Evolutionary conservation across 1,140 invertebrate species (phyloP).

Genomic region (Mya arenaria): DNA sequence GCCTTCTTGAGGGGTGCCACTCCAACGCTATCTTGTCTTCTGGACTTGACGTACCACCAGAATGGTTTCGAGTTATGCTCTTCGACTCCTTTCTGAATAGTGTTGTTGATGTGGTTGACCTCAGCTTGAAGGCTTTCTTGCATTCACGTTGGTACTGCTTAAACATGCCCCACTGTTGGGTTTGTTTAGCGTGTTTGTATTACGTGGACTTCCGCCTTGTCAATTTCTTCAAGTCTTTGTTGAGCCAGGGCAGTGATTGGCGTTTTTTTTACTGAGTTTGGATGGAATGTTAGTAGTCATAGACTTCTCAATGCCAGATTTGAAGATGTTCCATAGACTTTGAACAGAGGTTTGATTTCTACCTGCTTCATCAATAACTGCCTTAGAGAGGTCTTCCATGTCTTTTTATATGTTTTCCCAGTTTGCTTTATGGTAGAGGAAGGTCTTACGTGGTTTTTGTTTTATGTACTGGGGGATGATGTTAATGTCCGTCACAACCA

Average conservation of each 20-base stretch:
- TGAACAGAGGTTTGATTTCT: neutral
- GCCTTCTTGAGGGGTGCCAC: constrained; percentile 41
- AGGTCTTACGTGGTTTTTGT: constrained; percentile 30
- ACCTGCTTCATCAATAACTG: neutral
- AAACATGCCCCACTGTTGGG: constrained; percentile 19
- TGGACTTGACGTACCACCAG: constrained; percentile 24
- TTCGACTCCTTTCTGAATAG: constrained; percentile 31
- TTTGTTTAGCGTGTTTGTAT: constrained; percentile 35
- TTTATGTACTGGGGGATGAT: constrained; percentile 29
- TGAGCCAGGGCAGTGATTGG: constrained; percentile 26
- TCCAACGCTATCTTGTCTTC: constrained; percentile 43
- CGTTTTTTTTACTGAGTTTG: constrained; percentile 31
- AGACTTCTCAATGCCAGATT: neutral
- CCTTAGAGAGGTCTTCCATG: neutral
- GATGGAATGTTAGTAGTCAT: constrained; percentile 18
- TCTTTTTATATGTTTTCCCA: constrained; percentile 37
- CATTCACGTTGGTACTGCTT: no score
- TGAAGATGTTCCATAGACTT: constrained; percentile 23
- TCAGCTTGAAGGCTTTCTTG: constrained; percentile 53
- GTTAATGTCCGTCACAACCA: constrained; percentile 38
- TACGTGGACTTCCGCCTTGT: constrained; percentile 9
- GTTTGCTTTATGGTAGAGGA: constrained; percentile 50
- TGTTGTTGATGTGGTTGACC: constrained; percentile 24
- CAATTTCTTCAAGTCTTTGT: constrained; percentile 22
- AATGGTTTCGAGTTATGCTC: constrained; percentile 32